These are phyloP conservation scores for Callaeas wilsoni DNA, from an alignment of 2,113 vertebrate species.

Conservation along the genomic window DNA sequence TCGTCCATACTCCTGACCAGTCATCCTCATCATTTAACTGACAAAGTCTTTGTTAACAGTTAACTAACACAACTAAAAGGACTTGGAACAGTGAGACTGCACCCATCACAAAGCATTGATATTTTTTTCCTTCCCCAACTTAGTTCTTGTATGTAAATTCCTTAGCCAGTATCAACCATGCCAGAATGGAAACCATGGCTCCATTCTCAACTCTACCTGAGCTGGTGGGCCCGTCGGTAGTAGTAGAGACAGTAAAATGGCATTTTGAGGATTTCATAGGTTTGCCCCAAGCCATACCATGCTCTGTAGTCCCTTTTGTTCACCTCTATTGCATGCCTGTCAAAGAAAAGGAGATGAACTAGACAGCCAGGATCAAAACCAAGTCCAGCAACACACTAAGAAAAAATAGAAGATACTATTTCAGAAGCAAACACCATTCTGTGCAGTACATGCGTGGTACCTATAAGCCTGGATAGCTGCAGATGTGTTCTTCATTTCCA, in stretches of 20 bases:
- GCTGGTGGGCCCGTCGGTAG: conserved; percentile 94
- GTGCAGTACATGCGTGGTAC: conserved; percentile 32
- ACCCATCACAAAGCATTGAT: background rate
- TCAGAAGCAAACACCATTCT: background rate
- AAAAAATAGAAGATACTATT: background rate
- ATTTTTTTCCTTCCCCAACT: background rate
- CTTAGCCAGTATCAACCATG: background rate
- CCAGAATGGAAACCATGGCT: background rate
- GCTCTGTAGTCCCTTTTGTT: conserved; percentile 98
- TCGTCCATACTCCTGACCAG: background rate
- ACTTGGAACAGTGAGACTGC: background rate
- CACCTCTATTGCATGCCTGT: conserved; percentile 96
- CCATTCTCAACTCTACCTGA: conserved; percentile 76
- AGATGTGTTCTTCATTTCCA: conserved; percentile 99
- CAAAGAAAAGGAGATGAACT: background rate
- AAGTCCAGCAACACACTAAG: background rate
- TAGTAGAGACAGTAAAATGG: conserved; percentile 99
- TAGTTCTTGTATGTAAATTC: background rate
- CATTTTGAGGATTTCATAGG: conserved; percentile 99
- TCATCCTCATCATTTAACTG: background rate
- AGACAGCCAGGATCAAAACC: background rate
- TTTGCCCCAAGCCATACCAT: conserved; percentile 98
- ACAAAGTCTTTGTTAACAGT: background rate
- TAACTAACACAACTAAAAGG: background rate
- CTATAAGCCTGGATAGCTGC: conserved; percentile 97